These are phyloP conservation scores for Actinemys pallida DNA, from an alignment of 2,113 vertebrate genomes.

Conservation along the genomic window DNA sequence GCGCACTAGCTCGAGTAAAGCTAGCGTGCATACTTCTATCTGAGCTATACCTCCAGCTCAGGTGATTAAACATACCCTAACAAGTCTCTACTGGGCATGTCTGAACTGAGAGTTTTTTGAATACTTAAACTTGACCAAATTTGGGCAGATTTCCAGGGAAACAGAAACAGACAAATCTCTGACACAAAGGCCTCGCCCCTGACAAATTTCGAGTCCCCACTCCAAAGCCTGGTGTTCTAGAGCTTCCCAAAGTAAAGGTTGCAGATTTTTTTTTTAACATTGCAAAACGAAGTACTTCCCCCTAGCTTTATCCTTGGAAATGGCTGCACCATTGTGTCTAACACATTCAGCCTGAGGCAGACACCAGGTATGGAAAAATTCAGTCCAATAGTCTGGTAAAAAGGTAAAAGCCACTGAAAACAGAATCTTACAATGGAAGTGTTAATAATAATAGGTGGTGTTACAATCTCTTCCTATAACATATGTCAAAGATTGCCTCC, in stretches of 20 bases:
- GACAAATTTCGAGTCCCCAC: neutral
- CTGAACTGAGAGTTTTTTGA: neutral
- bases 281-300: neutral
- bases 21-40: neutral
- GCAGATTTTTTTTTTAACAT: neutral
- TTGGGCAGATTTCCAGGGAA: neutral
- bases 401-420: neutral
- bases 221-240: neutral
- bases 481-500: conserved; percentile 17
- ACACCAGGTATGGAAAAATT: neutral
- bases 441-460: neutral
- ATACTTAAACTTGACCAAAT: neutral
- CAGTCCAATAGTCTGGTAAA: accelerated
- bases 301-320: neutral
- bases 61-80: neutral
- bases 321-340: neutral
- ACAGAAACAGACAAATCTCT: neutral
- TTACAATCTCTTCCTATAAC: neutral
- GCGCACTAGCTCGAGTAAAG: neutral
- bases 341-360: neutral
- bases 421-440: neutral
- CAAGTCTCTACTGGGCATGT: neutral
- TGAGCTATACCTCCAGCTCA: no score
- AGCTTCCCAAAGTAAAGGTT: neutral
- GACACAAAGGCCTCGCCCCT: neutral